Percentiles rank a stretch among this genome's conserved stretches.
Evolutionary conservation across 1,140 invertebrate species (phyloP).

Genomic region (Papilio dardanus): DNA sequence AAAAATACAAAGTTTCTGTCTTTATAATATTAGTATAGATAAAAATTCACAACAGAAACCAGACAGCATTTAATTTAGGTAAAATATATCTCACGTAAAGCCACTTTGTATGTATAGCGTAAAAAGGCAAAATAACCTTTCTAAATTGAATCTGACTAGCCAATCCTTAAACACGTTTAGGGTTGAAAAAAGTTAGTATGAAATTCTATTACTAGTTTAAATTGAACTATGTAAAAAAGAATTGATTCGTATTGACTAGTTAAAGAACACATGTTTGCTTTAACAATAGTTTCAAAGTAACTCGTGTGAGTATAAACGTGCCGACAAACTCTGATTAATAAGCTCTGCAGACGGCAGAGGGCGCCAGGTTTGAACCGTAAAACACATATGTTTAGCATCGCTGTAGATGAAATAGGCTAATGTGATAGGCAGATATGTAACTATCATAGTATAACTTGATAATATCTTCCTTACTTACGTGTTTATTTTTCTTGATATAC

Average conservation of each 20-base stretch:
- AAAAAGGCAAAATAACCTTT: constrained; percentile 14
- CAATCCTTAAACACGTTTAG: not conserved
- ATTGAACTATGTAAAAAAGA: not conserved
- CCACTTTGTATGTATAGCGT: constrained; percentile 11
- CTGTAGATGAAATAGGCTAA: constrained; percentile 13
- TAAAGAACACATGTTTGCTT: constrained; percentile 28
- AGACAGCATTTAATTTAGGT: not conserved
- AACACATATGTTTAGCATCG: constrained; percentile 54
- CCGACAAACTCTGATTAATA: constrained; percentile 35
- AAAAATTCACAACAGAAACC: not conserved
- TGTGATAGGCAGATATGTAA: not conserved
- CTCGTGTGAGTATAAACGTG: constrained; percentile 21
- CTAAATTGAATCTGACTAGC: not conserved
- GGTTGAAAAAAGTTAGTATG: not conserved
- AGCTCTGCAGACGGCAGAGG: constrained; percentile 46
- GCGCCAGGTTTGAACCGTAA: constrained; percentile 43
- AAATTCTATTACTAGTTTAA: not conserved
- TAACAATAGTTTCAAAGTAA: constrained; percentile 38
- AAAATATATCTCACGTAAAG: not conserved
- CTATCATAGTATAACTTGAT: not conserved
- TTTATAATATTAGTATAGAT: not conserved
- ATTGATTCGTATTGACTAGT: not conserved
- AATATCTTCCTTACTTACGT: not conserved
- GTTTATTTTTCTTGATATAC: not conserved
- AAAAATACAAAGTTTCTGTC: too few relatives aligned